Evolutionary conservation across 2,113 vertebrate species (phyloP).

Genomic region (Dunckerocampus dactyliophorus): DNA sequence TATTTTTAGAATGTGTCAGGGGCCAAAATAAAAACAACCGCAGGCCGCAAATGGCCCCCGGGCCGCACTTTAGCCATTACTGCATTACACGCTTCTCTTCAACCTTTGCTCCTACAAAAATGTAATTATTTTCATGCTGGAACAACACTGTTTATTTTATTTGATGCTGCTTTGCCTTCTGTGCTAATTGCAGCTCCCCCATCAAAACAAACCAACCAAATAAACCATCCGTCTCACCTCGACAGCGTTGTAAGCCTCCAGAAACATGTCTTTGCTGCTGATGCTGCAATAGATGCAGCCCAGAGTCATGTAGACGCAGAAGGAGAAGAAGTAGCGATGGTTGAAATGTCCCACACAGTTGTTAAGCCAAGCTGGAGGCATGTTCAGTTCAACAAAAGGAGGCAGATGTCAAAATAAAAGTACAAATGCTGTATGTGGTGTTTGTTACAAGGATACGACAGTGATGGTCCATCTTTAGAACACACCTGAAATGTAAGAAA

Average conservation of each 20-base stretch:
- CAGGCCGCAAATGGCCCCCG: too few species aligned
- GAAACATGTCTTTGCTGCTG: slow-evolving; percentile 85
- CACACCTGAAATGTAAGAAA: slow-evolving; percentile 75
- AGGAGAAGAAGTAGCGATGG: slow-evolving; percentile 98
- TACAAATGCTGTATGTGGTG: neutral
- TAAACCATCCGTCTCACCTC: slow-evolving; percentile 77
- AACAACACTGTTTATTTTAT: too few species aligned
- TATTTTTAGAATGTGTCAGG: too few species aligned
- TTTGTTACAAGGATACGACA: slow-evolving; percentile 91
- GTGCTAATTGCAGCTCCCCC: neutral
- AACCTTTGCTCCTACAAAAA: too few species aligned
- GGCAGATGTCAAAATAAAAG: neutral
- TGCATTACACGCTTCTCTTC: too few species aligned
- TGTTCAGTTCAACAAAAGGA: slow-evolving; percentile 42
- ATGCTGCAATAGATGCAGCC: slow-evolving; percentile 96
- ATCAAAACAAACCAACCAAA: neutral
- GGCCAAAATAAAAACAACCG: too few species aligned
- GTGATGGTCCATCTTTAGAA: slow-evolving; percentile 99
- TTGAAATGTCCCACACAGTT: slow-evolving; percentile 98
- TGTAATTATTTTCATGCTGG: too few species aligned
- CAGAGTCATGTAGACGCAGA: slow-evolving; percentile 96
- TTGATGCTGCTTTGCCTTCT: too few species aligned
- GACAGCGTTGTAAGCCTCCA: slow-evolving; percentile 84
- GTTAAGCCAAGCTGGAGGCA: slow-evolving; percentile 88
- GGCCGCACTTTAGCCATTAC: too few species aligned